Base-by-base conservation (phyloP, 2,797 vertebrate species). In the Chaetodon trifasciatus region DNA sequence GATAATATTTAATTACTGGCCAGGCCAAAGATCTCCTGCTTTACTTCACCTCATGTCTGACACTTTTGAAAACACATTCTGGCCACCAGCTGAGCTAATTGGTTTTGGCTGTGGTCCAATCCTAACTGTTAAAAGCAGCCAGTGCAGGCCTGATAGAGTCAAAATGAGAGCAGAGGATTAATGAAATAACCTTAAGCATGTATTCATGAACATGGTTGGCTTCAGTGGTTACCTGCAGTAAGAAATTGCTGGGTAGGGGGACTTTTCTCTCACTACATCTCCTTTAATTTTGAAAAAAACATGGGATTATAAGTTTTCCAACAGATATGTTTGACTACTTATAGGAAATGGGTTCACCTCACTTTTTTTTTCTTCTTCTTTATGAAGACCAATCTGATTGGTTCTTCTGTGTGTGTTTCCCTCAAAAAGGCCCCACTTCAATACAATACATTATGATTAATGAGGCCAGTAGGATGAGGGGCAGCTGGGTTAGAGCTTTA, bases 401-500 rank as follows among this genome's bases (percentile, higher is more conserved):
- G 79, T 42, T 78, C 28, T 28, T 82, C 82, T 85, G 63, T 76
- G 68, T 23, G 63, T 64, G 74, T 78, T 85, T 84, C 79, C 88
- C 86, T 81, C 78, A 21, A 83, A 91, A 89, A 79, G 88, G 85
- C 78, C 78, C 85, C 83, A 60, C 74, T 62, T 89, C 89, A 88
- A 74, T 91, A 93, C 92, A 91, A 90, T 92, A 85, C 90, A 81
- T 84, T 84, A 84, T 91, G 89, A 93, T 95, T 93, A 95, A 95
- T 95, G 93, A 84, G 92, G 91, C 87, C 86, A 84, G 84, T 86
- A 83, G 84, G 84, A 78, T 81, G 79, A 85, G 79, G 80, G 87
- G 83, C 88, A 84, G 84, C 88, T 79, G 80, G 69, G 79, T 74
- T 72, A 8, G 61, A 78, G 83, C 79, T 79, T 90, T 75, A 65